Base-by-base conservation (phyloP, 2,113 vertebrate genomes). In the Carassius auratus region DNA sequence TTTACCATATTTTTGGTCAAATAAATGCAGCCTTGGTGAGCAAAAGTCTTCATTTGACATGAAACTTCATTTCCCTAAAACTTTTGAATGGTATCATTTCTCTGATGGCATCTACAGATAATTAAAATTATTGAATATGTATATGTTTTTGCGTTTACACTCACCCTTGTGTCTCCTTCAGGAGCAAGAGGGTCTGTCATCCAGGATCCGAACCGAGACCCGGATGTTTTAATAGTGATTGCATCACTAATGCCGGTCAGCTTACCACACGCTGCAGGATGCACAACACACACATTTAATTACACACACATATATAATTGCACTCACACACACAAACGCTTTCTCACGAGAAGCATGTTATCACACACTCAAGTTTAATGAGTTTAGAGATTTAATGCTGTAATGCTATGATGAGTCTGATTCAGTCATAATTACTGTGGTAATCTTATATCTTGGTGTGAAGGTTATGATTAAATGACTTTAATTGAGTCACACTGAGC, bases 201-300 rank as follows among this genome's bases (percentile, higher is more conserved):
- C 98, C 98, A 99, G 17, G 98, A 99, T 52, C 98, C 98, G 0
- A 99, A 99, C 88, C 98, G 94, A 9, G 98, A 99, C 71, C 98
- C 98, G 0, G 98, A 99, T 14, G 96, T 96, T 95, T 99, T 99
- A 91, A 99, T 92, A 5, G 97, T 99, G 92, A 99, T 96, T 0
- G 98, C 97, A 59, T 98, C 98, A 33, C 98, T 98, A 89, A 99
- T 99, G 89, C 96, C 96, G 0, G 97, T 99, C 94, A 99, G 92
- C 91, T 99, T 99, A 86, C 98, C 98, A 15, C 98, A 99, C 1
- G 98, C 98, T 99, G 96, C 57, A 81, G 26, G 55, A 62, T 50
- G 74, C 23, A 71, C 17, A 79, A 38, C 33, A 79, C 30, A 36
- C n/a, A 55, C 4, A 14, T 55, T 52, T 30, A 76, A 30, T 76